Conservation (phyloP, 2,797 vertebrate genomes). For the Podarcis lilfordi region DNA sequence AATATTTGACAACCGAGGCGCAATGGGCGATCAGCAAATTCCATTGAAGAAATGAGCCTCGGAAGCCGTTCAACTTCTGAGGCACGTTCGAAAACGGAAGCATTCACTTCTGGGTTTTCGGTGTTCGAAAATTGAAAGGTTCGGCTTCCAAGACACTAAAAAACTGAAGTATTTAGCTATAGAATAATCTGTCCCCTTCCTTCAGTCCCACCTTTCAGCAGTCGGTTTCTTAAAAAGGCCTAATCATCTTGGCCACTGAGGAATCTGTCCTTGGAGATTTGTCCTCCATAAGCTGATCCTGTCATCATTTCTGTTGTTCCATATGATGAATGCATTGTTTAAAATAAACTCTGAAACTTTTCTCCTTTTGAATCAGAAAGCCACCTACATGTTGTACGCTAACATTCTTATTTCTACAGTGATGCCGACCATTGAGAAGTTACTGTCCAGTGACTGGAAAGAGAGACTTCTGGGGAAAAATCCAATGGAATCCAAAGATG, state of each 20-base stretch:
- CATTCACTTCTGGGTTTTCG: too few species aligned
- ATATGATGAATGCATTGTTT: neutral
- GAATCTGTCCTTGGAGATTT: neutral
- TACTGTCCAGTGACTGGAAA: slow-evolving; percentile 92
- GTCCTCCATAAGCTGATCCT: neutral
- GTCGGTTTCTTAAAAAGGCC: neutral
- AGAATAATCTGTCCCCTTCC: neutral
- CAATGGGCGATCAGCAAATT: too few species aligned
- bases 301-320: neutral
- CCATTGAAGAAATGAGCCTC: too few species aligned
- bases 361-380: neutral
- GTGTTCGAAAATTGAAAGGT: too few species aligned
- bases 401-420: slow-evolving; percentile 71
- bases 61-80: too few species aligned
- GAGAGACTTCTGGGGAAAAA: slow-evolving; percentile 88
- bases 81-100: too few species aligned
- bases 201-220: neutral
- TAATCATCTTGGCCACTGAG: neutral
- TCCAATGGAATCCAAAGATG: slow-evolving; percentile 81
- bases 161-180: neutral
- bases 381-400: accelerated
- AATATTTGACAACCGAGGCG: too few species aligned
- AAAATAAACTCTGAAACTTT: neutral
- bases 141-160: too few species aligned
- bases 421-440: slow-evolving; percentile 94